A percentile compares a stretch with the other conserved stretches of the same genome.
Conservation (phyloP, 2,888 invertebrate genomes). For the Gibbula magus region DNA sequence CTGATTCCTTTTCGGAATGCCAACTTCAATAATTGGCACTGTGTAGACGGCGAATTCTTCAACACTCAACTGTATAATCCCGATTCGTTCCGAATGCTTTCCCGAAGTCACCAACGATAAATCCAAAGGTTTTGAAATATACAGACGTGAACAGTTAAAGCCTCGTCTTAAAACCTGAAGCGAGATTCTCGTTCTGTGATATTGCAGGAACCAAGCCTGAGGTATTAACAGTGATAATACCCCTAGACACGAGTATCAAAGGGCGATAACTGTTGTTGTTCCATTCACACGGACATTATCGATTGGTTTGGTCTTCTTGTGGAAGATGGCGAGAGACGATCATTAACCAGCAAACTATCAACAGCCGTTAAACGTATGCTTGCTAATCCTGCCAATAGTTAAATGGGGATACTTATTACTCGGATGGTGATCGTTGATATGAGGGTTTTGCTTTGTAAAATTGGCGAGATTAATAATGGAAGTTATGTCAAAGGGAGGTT, state of each 20-base stretch:
- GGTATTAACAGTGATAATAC: neutral
- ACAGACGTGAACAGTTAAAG: neutral
- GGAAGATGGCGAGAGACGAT: neutral
- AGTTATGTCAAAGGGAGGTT: neutral
- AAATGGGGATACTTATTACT: no score
- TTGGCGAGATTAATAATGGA: no score
- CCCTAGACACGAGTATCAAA: neutral
- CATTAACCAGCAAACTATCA: neutral
- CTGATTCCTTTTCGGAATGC: neutral
- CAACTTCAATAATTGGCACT: neutral
- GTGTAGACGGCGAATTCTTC: no score
- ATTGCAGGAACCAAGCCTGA: neutral
- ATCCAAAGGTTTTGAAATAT: no score
- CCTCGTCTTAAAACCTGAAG: neutral
- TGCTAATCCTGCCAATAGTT: neutral
- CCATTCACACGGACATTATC: neutral
- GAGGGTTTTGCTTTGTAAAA: no score
- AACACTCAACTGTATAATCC: no score
- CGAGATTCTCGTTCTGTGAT: constrained; percentile 6
- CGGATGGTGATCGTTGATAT: no score
- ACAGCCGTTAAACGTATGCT: neutral
- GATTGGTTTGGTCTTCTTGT: neutral
- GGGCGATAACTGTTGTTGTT: neutral
- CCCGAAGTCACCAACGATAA: no score
- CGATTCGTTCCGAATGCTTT: no score